These are phyloP conservation scores for Andrena dorsata DNA, from an alignment of 2,888 invertebrate species.

Conservation along the genomic window DNA sequence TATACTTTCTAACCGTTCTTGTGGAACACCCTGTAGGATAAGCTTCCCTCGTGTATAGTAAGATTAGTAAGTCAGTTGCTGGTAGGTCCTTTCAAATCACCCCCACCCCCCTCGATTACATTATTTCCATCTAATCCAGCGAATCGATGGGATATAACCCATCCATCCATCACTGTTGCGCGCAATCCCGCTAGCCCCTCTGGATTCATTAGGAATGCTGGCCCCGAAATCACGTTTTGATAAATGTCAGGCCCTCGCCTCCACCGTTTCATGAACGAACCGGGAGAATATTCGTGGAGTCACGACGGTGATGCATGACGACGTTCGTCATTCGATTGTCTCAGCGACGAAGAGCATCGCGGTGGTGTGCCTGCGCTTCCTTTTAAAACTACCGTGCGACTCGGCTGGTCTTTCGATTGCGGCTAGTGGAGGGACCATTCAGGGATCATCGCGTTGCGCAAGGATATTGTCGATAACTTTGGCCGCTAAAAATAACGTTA, in stretches of 20 bases:
- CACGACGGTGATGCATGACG: constrained; percentile 66
- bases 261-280: constrained; percentile 33
- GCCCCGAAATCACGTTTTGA: constrained; percentile 69
- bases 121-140: constrained; percentile 68
- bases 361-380: not conserved
- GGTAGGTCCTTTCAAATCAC: constrained; percentile 1
- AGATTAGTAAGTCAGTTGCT: constrained; percentile 47
- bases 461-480: not conserved
- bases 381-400: constrained; percentile 53
- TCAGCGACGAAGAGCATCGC: constrained; percentile 32
- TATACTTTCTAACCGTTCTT: no score
- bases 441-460: not conserved
- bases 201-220: constrained; percentile 67
- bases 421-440: no score
- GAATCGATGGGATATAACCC: constrained; percentile 66
- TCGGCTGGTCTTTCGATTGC: constrained; percentile 33
- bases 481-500: no score
- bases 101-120: constrained; percentile 50
- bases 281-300: constrained; percentile 52
- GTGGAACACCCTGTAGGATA: constrained; percentile 15
- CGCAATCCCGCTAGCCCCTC: constrained; percentile 32
- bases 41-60: constrained; percentile 66
- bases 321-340: constrained; percentile 62
- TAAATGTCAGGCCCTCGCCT: constrained; percentile 64
- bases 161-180: constrained; percentile 71